Percentiles rank a stretch among this genome's conserved stretches.
phyloP scores from a whole-genome alignment of 2,113 vertebrate genomes.

The Neotoma lepida region DNA sequence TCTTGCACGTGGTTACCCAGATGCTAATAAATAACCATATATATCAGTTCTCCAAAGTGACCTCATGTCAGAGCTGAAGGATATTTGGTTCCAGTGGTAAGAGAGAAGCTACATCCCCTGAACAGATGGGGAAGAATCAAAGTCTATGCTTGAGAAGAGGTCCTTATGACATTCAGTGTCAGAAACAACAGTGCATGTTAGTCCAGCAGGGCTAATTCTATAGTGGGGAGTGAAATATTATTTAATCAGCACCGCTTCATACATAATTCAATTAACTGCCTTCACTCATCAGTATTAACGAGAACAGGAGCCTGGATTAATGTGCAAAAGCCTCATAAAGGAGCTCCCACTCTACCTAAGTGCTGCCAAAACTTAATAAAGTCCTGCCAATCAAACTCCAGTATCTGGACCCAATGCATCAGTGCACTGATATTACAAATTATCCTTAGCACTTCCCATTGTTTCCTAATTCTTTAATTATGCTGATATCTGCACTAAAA shows the following conservation, averaged over 20 bases:
- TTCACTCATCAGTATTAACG: constrained; percentile 87
- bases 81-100: constrained; percentile 31
- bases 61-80: constrained; percentile 45
- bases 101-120: constrained; percentile 23
- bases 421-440: constrained; percentile 83
- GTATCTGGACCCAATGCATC: constrained; percentile 79
- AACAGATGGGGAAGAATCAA: constrained; percentile 78
- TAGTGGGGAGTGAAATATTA: constrained; percentile 87
- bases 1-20: constrained; percentile 31
- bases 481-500: constrained; percentile 84
- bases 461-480: constrained; percentile 85
- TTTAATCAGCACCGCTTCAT: constrained; percentile 89
- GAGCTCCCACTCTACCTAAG: constrained; percentile 83
- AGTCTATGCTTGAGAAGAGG: constrained; percentile 77
- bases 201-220: constrained; percentile 85
- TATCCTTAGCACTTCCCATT: constrained; percentile 78
- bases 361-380: constrained; percentile 87
- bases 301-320: constrained; percentile 85
- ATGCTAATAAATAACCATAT: constrained; percentile 32
- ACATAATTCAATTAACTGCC: constrained; percentile 90
- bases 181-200: constrained; percentile 83
- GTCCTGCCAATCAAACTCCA: constrained; percentile 84
- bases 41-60: constrained; percentile 61
- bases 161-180: constrained; percentile 82
- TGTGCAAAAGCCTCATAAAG: constrained; percentile 83